These are phyloP conservation scores for Calliopum simillimum DNA, from an alignment of 2,888 invertebrate genomes.

Conservation along the genomic window DNA sequence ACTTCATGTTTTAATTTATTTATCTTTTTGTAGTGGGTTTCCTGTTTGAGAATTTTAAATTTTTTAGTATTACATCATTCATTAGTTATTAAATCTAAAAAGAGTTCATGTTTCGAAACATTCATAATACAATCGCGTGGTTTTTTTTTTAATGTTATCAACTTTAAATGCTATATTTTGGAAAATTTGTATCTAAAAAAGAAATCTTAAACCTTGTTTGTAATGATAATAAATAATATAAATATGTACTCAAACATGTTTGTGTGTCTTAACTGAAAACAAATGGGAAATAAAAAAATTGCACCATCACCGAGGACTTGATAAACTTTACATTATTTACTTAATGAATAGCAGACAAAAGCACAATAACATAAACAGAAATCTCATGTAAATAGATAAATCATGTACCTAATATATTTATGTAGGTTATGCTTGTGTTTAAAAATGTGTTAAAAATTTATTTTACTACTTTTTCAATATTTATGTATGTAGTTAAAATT, in stretches of 20 bases:
- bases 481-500: background rate
- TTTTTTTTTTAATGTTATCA: slow-evolving; percentile 11
- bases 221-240: background rate
- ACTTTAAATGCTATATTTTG: slow-evolving; percentile 20
- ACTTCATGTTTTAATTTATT: slow-evolving; percentile 35
- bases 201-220: background rate
- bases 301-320: slow-evolving; percentile 50
- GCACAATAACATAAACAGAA: background rate
- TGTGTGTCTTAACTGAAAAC: background rate
- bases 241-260: too few species aligned
- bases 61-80: too few species aligned
- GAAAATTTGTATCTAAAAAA: slow-evolving; percentile 22
- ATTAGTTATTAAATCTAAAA: background rate
- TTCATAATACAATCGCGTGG: background rate
- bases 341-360: slow-evolving; percentile 22
- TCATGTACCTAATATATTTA: background rate
- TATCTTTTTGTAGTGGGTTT: slow-evolving; percentile 30
- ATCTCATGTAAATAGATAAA: background rate
- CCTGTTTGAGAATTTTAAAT: slow-evolving; percentile 27
- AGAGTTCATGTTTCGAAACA: slow-evolving; percentile 23
- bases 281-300: slow-evolving; percentile 45
- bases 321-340: slow-evolving; percentile 28
- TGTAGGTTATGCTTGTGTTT: background rate
- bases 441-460: slow-evolving; percentile 16
- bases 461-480: background rate